These are phyloP conservation scores for Idaea biselata DNA, from an alignment of 2,888 invertebrate species.

Conservation along the genomic window DNA sequence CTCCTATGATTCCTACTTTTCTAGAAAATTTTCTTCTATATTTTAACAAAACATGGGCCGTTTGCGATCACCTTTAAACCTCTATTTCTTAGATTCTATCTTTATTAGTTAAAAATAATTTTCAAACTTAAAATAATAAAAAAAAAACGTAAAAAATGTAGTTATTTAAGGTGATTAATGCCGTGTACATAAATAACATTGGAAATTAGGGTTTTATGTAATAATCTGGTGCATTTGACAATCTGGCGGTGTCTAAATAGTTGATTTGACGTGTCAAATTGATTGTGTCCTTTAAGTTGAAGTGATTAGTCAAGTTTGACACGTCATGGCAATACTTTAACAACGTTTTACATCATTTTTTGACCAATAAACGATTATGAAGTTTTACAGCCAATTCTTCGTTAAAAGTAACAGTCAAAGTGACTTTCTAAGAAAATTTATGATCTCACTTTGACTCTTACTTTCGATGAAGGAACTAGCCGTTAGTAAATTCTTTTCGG, in stretches of 20 bases:
- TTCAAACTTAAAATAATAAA: slow-evolving; percentile 9
- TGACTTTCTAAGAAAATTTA: slow-evolving; percentile 3
- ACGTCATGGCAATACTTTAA: slow-evolving; percentile 10
- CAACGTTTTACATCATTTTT: slow-evolving; percentile 9
- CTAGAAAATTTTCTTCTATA: background rate
- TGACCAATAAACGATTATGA: background rate
- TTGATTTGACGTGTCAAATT: no score
- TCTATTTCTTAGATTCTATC: slow-evolving; percentile 18
- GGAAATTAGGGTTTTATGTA: slow-evolving; percentile 21
- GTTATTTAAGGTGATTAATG: slow-evolving; percentile 18
- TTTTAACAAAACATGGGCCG: background rate
- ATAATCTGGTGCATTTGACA: slow-evolving; percentile 20
- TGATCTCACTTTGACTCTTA: slow-evolving; percentile 2
- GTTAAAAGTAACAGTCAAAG: slow-evolving; percentile 10
- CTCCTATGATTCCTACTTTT: background rate
- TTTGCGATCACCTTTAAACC: background rate
- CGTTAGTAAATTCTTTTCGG: slow-evolving; percentile 16
- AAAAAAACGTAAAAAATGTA: slow-evolving; percentile 18
- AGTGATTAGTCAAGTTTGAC: slow-evolving; percentile 16
- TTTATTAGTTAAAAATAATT: slow-evolving; percentile 23
- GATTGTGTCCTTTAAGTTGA: background rate
- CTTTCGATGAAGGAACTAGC: background rate
- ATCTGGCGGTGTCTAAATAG: no score
- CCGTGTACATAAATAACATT: slow-evolving; percentile 25
- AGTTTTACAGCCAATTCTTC: background rate